Base-by-base conservation (phyloP, 2,113 vertebrate genomes). In the Smithornis capensis region DNA sequence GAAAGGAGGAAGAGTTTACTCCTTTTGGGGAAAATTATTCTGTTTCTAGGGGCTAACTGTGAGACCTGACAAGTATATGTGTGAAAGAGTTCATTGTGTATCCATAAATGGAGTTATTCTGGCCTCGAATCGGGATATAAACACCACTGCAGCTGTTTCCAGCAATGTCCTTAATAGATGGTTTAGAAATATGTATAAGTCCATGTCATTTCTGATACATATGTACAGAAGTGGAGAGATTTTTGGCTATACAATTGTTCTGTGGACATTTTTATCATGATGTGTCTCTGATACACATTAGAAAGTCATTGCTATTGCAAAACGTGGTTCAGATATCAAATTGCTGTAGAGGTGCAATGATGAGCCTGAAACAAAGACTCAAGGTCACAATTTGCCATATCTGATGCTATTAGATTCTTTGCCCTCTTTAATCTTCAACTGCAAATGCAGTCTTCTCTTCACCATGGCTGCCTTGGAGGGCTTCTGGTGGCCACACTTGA, bases 381-480 rank as follows among this genome's bases (percentile, higher is more conserved):
- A 25, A 25, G 23, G 21, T 67, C 42, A 28, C 37, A 24, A 37
- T 29, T 52, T 28, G 19, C 27, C 35, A 0, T 33, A 5, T 31
- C 2, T 78, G n/a, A 16, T 7, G 4, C 28, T 24, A 10, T 28
- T 29, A 27, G 7, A 6, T 67, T 50, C 11, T 47, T 87, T 84
- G 9, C 17, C 3, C 19, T 35, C 21, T 70, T 74, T 38, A 25
- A 40, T 60, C 8, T 74, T 86, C 15, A 65, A 1, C 8, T 74
- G n/a, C 29, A 62, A 56, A 23, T 37, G 5, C 7, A 31, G 38
- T 74, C 24, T 49, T 3, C 22, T 47, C 28, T 63, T 12, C 3
- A 9, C 1, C 4, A 6, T 6, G 6, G n/a, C 27, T 59, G 0
- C 18, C 2, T 52, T 56, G 31, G 16, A 44, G 16, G 9, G 22